Evolutionary conservation across 2,888 invertebrate genomes (phyloP).

Genomic region (Globia sparganii): DNA sequence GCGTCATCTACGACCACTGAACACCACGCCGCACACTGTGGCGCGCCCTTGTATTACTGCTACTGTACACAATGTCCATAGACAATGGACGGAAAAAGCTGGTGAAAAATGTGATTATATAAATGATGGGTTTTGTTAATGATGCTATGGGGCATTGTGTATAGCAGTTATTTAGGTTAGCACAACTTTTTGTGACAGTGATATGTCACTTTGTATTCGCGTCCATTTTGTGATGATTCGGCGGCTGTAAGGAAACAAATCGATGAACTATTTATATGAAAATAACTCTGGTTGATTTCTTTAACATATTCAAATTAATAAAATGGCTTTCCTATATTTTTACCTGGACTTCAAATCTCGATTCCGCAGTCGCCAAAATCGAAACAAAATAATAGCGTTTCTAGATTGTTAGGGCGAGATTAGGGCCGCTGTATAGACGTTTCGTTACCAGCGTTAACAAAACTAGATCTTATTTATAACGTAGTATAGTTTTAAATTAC

Average conservation of each 20-base stretch:
- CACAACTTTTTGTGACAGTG: slow-evolving; percentile 52
- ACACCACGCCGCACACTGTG: slow-evolving; percentile 19
- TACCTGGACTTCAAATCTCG: not conserved
- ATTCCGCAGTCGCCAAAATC: slow-evolving; percentile 44
- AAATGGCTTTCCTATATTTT: not conserved
- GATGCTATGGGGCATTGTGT: slow-evolving; percentile 40
- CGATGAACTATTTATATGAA: not conserved
- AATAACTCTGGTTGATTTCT: slow-evolving; percentile 1
- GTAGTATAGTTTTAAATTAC: slow-evolving; percentile 56
- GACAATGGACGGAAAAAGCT: not conserved
- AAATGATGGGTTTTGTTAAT: not conserved
- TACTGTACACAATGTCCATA: slow-evolving; percentile 39
- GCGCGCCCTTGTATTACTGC: slow-evolving; percentile 47
- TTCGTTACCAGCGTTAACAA: slow-evolving; percentile 53
- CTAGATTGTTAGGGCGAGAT: slow-evolving; percentile 52
- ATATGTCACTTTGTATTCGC: slow-evolving; percentile 57
- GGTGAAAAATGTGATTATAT: not conserved
- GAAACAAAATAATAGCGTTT: slow-evolving; percentile 24
- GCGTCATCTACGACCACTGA: slow-evolving; percentile 92
- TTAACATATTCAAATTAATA: not conserved
- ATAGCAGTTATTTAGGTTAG: slow-evolving; percentile 48
- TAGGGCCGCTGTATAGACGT: slow-evolving; percentile 49
- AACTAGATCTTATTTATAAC: slow-evolving; percentile 61
- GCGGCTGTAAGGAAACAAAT: slow-evolving; percentile 23
- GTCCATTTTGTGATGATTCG: slow-evolving; percentile 49